Conservation (phyloP, 2,113 vertebrate species). For the Megaleporinus macrocephalus region DNA sequence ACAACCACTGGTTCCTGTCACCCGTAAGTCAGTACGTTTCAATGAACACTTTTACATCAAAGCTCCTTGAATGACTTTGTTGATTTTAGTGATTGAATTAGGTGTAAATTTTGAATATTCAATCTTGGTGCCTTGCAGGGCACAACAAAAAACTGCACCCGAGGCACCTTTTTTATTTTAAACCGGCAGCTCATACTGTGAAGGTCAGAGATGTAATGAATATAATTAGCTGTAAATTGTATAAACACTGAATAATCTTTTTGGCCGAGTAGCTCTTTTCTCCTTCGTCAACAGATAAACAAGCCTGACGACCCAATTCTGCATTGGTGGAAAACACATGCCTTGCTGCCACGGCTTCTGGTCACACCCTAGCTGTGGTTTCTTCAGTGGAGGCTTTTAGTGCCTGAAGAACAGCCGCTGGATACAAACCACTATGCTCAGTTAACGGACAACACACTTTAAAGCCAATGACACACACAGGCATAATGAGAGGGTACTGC, state of each 20-base stretch:
- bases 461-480: constrained; percentile 9
- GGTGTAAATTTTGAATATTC: not conserved
- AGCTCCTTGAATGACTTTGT: too few species aligned
- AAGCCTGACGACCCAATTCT: constrained; percentile 14
- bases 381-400: constrained; percentile 23
- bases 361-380: constrained; percentile 42
- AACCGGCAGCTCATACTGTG: not conserved
- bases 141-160: too few species aligned
- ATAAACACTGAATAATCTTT: not conserved
- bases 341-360: not conserved
- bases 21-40: too few species aligned
- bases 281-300: constrained; percentile 12
- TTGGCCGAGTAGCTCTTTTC: not conserved
- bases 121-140: not conserved
- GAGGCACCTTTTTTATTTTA: not conserved
- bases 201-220: not conserved
- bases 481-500: not conserved
- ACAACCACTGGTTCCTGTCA: too few species aligned
- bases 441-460: constrained; percentile 3
- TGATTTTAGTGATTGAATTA: too few species aligned
- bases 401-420: not conserved
- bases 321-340: not conserved
- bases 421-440: constrained; percentile 12
- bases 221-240: constrained; percentile 5
- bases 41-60: too few species aligned